Evolutionary conservation across 2,113 vertebrate species (phyloP).

Genomic region (Petaurus breviceps): DNA sequence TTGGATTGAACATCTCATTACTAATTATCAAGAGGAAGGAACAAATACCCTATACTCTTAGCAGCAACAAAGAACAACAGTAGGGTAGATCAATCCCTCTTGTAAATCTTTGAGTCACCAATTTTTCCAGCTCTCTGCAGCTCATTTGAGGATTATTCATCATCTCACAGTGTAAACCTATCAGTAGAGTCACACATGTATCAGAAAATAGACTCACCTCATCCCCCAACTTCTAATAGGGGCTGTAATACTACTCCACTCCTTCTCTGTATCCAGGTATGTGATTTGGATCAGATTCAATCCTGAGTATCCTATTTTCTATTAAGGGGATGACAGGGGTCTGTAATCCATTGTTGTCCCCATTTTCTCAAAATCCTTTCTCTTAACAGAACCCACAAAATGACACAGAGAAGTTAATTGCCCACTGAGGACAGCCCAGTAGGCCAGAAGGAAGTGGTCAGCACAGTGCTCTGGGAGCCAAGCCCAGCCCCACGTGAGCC

Average conservation of each 20-base stretch:
- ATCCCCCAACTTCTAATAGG: neutral
- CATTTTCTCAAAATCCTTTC: too few relatives aligned
- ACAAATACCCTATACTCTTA: neutral
- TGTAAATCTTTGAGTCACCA: neutral
- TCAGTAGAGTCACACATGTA: neutral
- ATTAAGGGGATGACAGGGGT: neutral
- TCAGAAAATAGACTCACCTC: neutral
- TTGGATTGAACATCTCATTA: neutral
- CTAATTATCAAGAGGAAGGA: neutral
- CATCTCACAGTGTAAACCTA: neutral
- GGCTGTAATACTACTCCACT: neutral
- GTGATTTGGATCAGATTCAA: neutral
- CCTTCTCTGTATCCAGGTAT: neutral
- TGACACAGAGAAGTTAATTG: too few relatives aligned
- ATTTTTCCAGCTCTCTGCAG: neutral
- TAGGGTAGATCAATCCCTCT: neutral
- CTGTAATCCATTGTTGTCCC: too few relatives aligned
- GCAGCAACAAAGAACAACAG: neutral
- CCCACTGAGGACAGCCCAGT: too few relatives aligned
- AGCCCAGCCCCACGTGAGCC: too few relatives aligned
- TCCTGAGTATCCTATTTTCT: neutral
- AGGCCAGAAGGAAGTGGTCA: too few relatives aligned
- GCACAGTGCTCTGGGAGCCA: too few relatives aligned
- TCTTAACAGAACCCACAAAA: too few relatives aligned
- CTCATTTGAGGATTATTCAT: neutral